These are phyloP conservation scores for Illadopsis cleaveri DNA, from an alignment of 2,113 vertebrate genomes.

Conservation along the genomic window DNA sequence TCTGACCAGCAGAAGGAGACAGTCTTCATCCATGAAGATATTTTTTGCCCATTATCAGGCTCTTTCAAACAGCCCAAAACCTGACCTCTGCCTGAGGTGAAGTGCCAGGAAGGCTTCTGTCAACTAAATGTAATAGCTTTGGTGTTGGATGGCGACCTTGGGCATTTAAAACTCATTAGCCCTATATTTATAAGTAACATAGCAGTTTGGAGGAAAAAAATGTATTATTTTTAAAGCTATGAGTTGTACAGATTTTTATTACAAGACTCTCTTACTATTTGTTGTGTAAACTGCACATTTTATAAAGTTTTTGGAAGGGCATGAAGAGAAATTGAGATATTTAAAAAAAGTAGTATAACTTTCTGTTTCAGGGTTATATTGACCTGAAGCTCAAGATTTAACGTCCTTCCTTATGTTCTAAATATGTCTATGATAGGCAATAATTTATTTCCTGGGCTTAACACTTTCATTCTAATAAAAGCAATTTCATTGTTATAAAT, in stretches of 20 bases:
- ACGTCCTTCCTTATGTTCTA: slow-evolving; percentile 29
- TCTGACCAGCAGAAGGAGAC: slow-evolving; percentile 44
- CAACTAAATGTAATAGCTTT: neutral
- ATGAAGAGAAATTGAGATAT: slow-evolving; percentile 38
- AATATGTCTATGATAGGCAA: slow-evolving; percentile 38
- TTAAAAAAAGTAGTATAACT: slow-evolving; percentile 35
- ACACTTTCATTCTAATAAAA: slow-evolving; percentile 62
- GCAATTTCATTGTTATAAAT: neutral
- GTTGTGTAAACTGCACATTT: slow-evolving; percentile 72
- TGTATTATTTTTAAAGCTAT: slow-evolving; percentile 54
- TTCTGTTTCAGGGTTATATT: slow-evolving; percentile 25
- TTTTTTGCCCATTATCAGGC: neutral
- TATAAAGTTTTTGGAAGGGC: slow-evolving; percentile 49
- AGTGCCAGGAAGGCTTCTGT: neutral
- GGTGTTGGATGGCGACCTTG: slow-evolving; percentile 41
- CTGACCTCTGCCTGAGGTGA: neutral
- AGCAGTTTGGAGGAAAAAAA: neutral
- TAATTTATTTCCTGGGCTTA: slow-evolving; percentile 71
- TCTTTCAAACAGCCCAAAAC: neutral
- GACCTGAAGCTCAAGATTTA: slow-evolving; percentile 16
- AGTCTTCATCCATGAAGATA: slow-evolving; percentile 17
- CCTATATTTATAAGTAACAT: slow-evolving; percentile 42
- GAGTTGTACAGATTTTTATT: slow-evolving; percentile 74
- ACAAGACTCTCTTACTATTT: slow-evolving; percentile 59
- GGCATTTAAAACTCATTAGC: neutral